Evolutionary conservation across 37 sponge, comb jelly and placozoan genomes (phyloP), one percentile per base, ranked within the genome.

Genomic region (Cliona cf. orientalis): DNA sequence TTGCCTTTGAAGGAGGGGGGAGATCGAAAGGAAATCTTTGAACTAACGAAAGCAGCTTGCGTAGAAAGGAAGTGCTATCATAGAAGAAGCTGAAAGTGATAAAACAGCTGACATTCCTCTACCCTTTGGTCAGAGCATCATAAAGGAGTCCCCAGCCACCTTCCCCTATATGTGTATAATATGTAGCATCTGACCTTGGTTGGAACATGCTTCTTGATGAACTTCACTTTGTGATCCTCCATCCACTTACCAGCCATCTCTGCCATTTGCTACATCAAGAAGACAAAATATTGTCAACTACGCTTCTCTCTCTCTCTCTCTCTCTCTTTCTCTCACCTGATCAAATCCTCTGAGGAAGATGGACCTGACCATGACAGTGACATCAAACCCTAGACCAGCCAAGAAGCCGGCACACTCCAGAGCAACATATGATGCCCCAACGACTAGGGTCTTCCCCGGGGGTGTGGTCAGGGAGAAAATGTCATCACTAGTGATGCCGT

Each of bases 361-460:
- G 58, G 99, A 99, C 36, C 99, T 79, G 40, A 99, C 97, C 93
- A 96, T 92, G 44, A 89, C 89, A 4, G 95, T 91, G 56, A 85
- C 86, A 43, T 96, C 97, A 66, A 90, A 92, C 12, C 97, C 97
- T 5, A 94, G 26, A n/a, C 85, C 95, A 22, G 95, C 90, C 36
- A 99, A 83, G 76, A 99, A 99, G 29, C 99, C 99, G 28, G 96
- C 97, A 90, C 99, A 99, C 70, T 99, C 99, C 87, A 99, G 87
- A 4, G 99, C 95, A 21, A 99, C 97, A 53, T 99, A 99, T 36
- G 97, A 97, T 0, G 95, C 97, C n/a, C 99, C 99, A 25, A 99
- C 72, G 58, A 95, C 92, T 26, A 99, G 89, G 67, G 99, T 96
- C 79, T 94, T 96, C 39, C 97, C 97, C 6, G 99, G 99, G 21